Conservation (phyloP, 2,888 invertebrate genomes). For the Coremacera marginata region DNA sequence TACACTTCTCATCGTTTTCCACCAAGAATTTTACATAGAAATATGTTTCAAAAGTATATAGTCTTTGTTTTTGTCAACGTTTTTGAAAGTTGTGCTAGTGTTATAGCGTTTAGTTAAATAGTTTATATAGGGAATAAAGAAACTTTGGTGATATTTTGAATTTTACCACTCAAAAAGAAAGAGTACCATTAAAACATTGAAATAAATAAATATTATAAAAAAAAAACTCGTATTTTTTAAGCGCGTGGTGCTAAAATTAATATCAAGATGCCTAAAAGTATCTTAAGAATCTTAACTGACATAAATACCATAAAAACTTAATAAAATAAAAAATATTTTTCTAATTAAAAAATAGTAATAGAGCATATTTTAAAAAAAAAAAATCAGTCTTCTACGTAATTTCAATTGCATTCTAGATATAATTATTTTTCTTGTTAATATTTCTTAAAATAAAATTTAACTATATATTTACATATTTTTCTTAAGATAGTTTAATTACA, state of each 20-base stretch:
- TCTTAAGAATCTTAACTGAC: conserved; percentile 43
- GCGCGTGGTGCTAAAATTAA: conserved; percentile 23
- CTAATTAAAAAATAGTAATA: not conserved
- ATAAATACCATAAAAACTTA: conserved; percentile 6
- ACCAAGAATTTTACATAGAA: too few relatives aligned
- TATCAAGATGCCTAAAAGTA: conserved; percentile 48
- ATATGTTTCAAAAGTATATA: not conserved
- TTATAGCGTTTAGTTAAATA: not conserved
- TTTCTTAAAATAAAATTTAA: not conserved
- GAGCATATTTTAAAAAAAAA: not conserved
- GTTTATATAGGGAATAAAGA: not conserved
- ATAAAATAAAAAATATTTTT: not conserved
- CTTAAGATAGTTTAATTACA: not conserved
- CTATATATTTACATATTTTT: not conserved
- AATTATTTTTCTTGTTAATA: conserved; percentile 1
- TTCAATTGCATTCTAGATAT: conserved; percentile 52
- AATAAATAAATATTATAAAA: conserved; percentile 27
- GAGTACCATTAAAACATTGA: not conserved
- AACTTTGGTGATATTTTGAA: conserved; percentile 9
- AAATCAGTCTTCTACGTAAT: conserved; percentile 61
- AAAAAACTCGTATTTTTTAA: conserved; percentile 15
- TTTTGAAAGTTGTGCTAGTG: not conserved
- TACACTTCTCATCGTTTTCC: too few relatives aligned
- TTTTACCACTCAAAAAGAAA: not conserved
- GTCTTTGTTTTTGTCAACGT: not conserved